Conservation (phyloP, 1,140 invertebrate species). For the Eueides isabella region DNA sequence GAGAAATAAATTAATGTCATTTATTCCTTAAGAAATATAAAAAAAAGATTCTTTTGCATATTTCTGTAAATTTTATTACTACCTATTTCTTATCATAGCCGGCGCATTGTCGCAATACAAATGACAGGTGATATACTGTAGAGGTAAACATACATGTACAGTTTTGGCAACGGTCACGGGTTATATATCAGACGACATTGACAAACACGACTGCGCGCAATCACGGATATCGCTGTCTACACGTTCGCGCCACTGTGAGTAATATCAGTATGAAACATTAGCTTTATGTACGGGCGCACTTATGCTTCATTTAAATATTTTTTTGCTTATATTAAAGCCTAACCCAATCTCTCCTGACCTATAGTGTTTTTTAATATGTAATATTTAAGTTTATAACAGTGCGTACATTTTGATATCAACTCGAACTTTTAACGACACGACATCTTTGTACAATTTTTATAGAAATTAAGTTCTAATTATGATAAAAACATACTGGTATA, state of each 20-base stretch:
- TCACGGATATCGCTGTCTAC: constrained; percentile 69
- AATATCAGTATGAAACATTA: constrained; percentile 46
- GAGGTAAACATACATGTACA: constrained; percentile 50
- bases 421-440: too few species aligned
- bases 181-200: constrained; percentile 67
- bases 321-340: constrained; percentile 5
- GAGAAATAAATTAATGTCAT: too few species aligned
- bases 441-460: too few species aligned
- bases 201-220: constrained; percentile 65
- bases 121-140: constrained; percentile 23
- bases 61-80: neutral
- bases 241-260: constrained; percentile 65
- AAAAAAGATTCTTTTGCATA: neutral
- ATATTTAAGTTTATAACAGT: too few species aligned
- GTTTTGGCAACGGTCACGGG: constrained; percentile 59
- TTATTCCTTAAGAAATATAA: neutral
- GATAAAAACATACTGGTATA: too few species aligned
- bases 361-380: too few species aligned
- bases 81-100: neutral
- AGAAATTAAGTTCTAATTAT: too few species aligned
- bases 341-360: too few species aligned
- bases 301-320: neutral
- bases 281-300: constrained; percentile 30
- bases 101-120: neutral
- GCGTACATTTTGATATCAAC: neutral